Conservation (phyloP, 2,888 invertebrate genomes). For the Mesochorus sp. region DNA sequence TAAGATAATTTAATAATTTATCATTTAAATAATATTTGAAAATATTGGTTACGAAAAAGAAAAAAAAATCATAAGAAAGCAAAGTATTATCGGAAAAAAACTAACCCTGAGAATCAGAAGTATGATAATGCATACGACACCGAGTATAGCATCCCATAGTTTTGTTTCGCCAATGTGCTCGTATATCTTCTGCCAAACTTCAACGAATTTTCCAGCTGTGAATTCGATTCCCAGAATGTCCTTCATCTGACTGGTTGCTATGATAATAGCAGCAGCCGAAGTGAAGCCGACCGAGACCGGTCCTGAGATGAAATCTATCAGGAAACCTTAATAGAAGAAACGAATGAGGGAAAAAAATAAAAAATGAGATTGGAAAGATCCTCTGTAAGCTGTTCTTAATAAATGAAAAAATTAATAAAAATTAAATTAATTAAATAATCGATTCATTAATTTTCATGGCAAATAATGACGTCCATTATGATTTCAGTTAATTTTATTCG, state of each 20-base stretch:
- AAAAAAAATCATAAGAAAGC: no score
- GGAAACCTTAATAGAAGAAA: constrained; percentile 85
- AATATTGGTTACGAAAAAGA: no score
- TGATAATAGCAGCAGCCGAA: constrained; percentile 92
- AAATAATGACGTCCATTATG: neutral
- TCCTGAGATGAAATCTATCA: constrained; percentile 93
- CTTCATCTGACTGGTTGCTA: constrained; percentile 91
- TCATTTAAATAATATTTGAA: no score
- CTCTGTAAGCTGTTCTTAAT: no score
- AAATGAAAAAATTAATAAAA: no score
- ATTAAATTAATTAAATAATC: no score
- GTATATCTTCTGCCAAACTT: constrained; percentile 88
- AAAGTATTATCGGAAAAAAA: no score
- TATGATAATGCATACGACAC: constrained; percentile 87
- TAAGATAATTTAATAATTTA: no score
- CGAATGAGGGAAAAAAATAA: neutral
- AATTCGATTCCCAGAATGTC: constrained; percentile 88
- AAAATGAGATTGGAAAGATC: neutral
- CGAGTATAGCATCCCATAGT: constrained; percentile 88
- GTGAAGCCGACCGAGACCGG: constrained; percentile 92
- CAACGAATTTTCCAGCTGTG: constrained; percentile 87
- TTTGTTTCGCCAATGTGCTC: constrained; percentile 88
- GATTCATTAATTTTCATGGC: no score
- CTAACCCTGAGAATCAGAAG: constrained; percentile 88
- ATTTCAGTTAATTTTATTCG: neutral